Conservation (phyloP, 2,888 invertebrate genomes). For the Heteromurus nitidus region DNA sequence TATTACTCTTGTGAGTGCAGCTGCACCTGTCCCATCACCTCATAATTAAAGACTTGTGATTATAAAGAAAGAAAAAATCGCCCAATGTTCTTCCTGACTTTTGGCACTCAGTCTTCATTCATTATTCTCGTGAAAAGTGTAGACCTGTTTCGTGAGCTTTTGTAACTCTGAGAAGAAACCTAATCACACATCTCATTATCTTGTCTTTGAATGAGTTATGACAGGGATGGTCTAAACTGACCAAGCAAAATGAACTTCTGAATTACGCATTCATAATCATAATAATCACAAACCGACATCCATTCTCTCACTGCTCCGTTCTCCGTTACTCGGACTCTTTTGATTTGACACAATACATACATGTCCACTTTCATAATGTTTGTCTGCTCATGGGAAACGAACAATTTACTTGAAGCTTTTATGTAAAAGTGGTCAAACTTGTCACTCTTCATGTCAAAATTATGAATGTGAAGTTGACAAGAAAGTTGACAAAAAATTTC, state of each 20-base stretch:
- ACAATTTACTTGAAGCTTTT: too few species aligned
- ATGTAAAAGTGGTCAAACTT: too few species aligned
- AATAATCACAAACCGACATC: not conserved
- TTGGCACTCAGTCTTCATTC: not conserved
- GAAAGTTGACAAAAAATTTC: too few species aligned
- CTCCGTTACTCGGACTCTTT: too few species aligned
- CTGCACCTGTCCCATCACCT: not conserved
- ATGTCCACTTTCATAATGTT: too few species aligned
- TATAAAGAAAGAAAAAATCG: not conserved
- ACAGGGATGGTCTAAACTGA: constrained; percentile 15
- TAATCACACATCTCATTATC: not conserved
- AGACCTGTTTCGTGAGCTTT: not conserved
- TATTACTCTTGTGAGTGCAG: not conserved
- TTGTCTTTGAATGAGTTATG: constrained; percentile 8
- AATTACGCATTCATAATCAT: constrained; percentile 20
- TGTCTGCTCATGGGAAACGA: too few species aligned
- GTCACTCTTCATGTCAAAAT: too few species aligned
- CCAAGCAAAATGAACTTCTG: constrained; percentile 36
- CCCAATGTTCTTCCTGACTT: not conserved
- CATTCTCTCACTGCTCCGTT: too few species aligned
- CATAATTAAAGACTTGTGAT: not conserved
- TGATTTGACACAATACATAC: too few species aligned
- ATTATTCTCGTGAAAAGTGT: not conserved
- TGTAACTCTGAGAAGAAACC: not conserved
- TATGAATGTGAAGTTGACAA: too few species aligned